These are phyloP conservation scores for Sturmia bella DNA, from an alignment of 2,888 invertebrate species.

Conservation along the genomic window DNA sequence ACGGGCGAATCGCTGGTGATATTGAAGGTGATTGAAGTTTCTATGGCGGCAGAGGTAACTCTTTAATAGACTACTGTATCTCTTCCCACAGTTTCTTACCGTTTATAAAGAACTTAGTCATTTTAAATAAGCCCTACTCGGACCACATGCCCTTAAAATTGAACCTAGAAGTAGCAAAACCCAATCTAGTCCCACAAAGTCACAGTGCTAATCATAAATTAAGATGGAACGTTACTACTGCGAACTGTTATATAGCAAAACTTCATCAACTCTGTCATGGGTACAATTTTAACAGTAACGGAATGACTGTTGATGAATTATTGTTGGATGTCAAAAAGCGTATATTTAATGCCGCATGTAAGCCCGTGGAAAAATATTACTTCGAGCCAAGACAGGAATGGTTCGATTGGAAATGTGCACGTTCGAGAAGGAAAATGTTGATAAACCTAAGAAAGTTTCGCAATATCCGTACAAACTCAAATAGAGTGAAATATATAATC, in stretches of 20 bases:
- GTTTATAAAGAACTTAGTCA: too few species aligned
- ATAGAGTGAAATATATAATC: background rate
- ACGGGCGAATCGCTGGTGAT: constrained; percentile 10
- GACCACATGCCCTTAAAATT: constrained; percentile 29
- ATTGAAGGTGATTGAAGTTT: constrained; percentile 20
- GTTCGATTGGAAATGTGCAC: constrained; percentile 16
- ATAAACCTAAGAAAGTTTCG: constrained; percentile 17
- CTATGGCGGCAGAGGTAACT: too few species aligned
- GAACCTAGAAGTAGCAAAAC: too few species aligned
- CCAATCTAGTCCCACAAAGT: too few species aligned
- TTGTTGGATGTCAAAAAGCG: background rate
- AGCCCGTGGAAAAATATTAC: background rate
- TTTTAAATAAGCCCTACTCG: constrained; percentile 20
- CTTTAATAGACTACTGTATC: too few species aligned
- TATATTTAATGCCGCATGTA: constrained; percentile 1
- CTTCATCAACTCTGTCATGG: too few species aligned
- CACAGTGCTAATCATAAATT: too few species aligned
- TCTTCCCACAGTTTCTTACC: too few species aligned
- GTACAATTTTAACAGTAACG: too few species aligned
- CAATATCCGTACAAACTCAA: constrained; percentile 1
- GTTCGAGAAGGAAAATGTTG: constrained; percentile 4
- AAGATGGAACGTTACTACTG: too few species aligned
- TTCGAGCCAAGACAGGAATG: constrained; percentile 18
- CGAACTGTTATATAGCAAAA: too few species aligned
- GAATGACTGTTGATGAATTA: too few species aligned